phyloP scores from a whole-genome alignment of 2,797 vertebrate genomes.

The Austrolebias charrua region DNA sequence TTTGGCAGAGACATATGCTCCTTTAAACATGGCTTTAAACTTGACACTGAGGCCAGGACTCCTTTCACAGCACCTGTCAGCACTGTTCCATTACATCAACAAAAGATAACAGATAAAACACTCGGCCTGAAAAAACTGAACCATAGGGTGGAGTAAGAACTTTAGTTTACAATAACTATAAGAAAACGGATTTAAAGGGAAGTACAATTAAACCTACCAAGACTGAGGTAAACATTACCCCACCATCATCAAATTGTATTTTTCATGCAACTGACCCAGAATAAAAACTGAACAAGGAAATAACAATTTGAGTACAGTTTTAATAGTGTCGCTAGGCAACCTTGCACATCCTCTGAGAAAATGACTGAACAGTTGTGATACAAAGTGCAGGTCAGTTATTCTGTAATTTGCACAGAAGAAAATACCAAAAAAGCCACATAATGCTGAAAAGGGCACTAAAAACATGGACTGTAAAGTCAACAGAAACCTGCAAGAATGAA shows the following conservation, averaged over 20 bases:
- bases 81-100: slow-evolving; percentile 56
- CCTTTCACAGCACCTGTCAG: slow-evolving; percentile 60
- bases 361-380: slow-evolving; percentile 57
- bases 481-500: not conserved
- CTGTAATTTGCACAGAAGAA: slow-evolving; percentile 55
- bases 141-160: slow-evolving; percentile 13
- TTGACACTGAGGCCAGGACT: slow-evolving; percentile 42
- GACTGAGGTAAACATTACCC: slow-evolving; percentile 1
- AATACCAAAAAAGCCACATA: slow-evolving; percentile 23
- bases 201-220: not conserved
- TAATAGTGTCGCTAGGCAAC: slow-evolving; percentile 67
- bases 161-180: slow-evolving; percentile 28
- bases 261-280: slow-evolving; percentile 24
- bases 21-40: slow-evolving; percentile 51
- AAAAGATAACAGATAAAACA: slow-evolving; percentile 32
- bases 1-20: slow-evolving; percentile 39
- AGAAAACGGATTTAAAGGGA: slow-evolving; percentile 1
- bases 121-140: slow-evolving; percentile 36
- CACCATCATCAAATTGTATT: slow-evolving; percentile 7
- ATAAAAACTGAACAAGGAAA: slow-evolving; percentile 46
- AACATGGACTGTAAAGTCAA: not conserved
- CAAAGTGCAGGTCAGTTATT: slow-evolving; percentile 69
- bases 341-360: slow-evolving; percentile 40
- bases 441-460: slow-evolving; percentile 2
- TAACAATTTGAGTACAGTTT: slow-evolving; percentile 63